Base-by-base conservation (phyloP, 2,797 vertebrate genomes). In the Megalops cyprinoides region DNA sequence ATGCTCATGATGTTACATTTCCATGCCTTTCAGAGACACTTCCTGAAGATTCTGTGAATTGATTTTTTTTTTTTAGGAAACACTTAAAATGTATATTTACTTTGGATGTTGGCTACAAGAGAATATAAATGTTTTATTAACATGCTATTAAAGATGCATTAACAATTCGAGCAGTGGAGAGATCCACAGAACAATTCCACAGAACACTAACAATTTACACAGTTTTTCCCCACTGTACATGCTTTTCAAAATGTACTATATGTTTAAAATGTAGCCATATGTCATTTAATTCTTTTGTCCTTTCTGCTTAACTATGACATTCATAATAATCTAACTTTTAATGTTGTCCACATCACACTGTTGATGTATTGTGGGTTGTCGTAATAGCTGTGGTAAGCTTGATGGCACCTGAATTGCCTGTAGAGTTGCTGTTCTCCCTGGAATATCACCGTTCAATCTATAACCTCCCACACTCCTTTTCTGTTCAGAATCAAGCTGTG, bases 401-500 rank as follows among this genome's bases (percentile, higher is more conserved):
- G 15, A 77, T 12, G 60, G 18, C 53, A 18, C n/a, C 18, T 49
- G 25, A 46, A 67, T 28, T 28, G 56, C 39, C 39, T 23, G 23
- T 44, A 39, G 31, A 3, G 12, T 8, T 37, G 67, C 46, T 76
- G 14, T 31, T 60, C 74, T 53, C 44, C 46, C 14, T 7, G 31
- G 23, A 39, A 76, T 69, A 76, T 84, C 89, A 88, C 90, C 74
- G 89, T 86, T 90, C 60, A 53, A 46, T 73, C 65, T 28, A 62
- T 44, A 67, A 39, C 46, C 42, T 62, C 56, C 65, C 62, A 69
- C n/a, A 14, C 23, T n/a, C 37, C 42, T 28, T 31, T 44, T 25
- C 12, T 42, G 7, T 42, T 65, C 90, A 90, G 90, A 90, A 88
- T 88, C 87, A 87, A 89, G 48, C 86, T 90, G 89, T 90, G 90